A percentile compares a stretch with the other conserved stretches of the same genome.
Conservation (phyloP, 2,113 vertebrate species). For the Porphyrio hochstetteri region DNA sequence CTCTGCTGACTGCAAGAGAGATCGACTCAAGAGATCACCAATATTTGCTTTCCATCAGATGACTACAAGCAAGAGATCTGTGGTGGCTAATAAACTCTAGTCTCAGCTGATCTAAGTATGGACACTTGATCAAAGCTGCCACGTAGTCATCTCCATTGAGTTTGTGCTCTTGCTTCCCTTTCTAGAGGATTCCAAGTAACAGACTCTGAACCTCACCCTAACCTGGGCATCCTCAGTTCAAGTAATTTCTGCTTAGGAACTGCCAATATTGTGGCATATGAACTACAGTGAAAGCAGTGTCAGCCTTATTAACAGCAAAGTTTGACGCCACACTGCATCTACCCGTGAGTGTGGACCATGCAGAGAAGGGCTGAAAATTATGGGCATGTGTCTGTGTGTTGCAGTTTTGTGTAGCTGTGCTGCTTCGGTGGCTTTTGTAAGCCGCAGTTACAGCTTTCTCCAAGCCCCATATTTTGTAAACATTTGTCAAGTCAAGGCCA, state of each 20-base stretch:
- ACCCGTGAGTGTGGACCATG: no score
- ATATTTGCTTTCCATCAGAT: not conserved
- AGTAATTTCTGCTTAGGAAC: not conserved
- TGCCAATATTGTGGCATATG: no score
- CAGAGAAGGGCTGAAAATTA: not conserved
- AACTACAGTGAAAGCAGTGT: no score
- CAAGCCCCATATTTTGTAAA: no score
- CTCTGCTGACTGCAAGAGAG: not conserved
- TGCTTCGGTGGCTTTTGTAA: no score
- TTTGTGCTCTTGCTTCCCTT: not conserved
- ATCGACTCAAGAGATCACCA: not conserved
- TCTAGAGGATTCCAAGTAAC: not conserved
- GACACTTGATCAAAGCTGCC: not conserved
- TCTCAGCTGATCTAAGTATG: not conserved
- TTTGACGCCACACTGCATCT: no score
- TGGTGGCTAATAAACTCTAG: not conserved
- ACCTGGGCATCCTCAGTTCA: no score
- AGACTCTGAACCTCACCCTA: not conserved
- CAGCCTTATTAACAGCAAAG: no score
- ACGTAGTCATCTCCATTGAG: not conserved
- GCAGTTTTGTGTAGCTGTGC: no score
- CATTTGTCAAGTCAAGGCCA: no score
- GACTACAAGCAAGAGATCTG: not conserved
- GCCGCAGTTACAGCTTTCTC: no score
- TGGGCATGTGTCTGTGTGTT: not conserved